Base-by-base conservation (phyloP, 2,888 invertebrate genomes). In the Silvanus unidentatus region DNA sequence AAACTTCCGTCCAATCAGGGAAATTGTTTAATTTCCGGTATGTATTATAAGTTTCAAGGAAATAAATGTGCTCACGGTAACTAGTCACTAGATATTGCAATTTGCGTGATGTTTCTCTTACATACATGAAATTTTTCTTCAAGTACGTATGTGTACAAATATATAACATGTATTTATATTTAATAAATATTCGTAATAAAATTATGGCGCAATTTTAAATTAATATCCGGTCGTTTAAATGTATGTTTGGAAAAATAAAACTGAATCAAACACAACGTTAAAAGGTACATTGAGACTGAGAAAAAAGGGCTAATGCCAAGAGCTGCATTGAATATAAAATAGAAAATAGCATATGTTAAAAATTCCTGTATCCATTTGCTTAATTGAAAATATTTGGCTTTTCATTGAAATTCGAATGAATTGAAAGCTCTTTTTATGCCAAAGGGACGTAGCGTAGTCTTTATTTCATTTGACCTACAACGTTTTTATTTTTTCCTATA, bases 381-480 rank as follows among this genome's bases (percentile, higher is more conserved):
- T 71, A 70, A 71, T 70, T 71, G 69, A 65, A 32, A 69, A 70
- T 66, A 68, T 71, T 68, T 59, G 64, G 64, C 65, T 67, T 54
- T 62, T 64, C 62, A 64, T 59, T 62, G 57, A 57, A 68, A 68
- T 66, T 68, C 62, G 65, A 64, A 62, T 64, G 60, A 59, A 61
- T 63, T 62, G 60, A 64, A 66, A 64, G 58, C 60, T 64, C 65
- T 68, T 68, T 69, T 68, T 61, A 58, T 57, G 55, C 37, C 37
- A 12, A 37, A 37, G 37, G 37, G 32, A 22, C 22, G 22, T 22
- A 22, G 32, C 4, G 32, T 12, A 37, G 37, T 37, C 9, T 37
- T 15, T 37, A 16, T 16, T 37, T 16, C 15, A 10, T 13, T 37
- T 37, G 37, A 3, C 37, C 10, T 22, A 22, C n/a, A n/a, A n/a